These are phyloP conservation scores for Neomorphus geoffroyi DNA, from an alignment of 2,797 vertebrate species.

Conservation along the genomic window DNA sequence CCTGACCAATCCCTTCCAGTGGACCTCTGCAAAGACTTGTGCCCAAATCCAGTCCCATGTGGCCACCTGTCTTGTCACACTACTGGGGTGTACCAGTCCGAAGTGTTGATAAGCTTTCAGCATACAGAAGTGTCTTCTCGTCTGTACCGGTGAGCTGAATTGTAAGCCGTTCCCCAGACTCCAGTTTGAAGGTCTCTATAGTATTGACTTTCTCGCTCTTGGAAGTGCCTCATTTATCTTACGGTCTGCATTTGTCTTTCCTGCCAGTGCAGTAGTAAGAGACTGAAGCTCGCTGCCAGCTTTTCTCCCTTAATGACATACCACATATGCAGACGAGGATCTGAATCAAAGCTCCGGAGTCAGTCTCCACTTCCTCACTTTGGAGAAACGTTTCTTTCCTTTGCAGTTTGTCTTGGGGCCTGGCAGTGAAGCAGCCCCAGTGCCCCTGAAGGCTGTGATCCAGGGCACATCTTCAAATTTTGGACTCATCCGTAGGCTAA, in stretches of 20 bases:
- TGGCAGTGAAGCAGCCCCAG: background rate
- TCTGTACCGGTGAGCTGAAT: constrained; percentile 9
- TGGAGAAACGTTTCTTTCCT: constrained; percentile 1
- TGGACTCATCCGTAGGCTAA: background rate
- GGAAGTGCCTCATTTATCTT: constrained; percentile 72
- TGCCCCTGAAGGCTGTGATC: background rate
- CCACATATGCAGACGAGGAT: constrained; percentile 47
- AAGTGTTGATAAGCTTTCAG: background rate
- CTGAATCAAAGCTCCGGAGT: constrained; percentile 28
- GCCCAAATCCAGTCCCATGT: background rate
- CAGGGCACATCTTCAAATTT: background rate
- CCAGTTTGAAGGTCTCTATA: constrained; percentile 68
- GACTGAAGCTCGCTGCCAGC: constrained; percentile 44
- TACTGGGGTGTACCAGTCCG: background rate
- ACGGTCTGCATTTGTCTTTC: constrained; percentile 59
- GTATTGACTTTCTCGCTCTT: constrained; percentile 64
- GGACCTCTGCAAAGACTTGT: background rate
- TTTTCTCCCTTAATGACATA: constrained; percentile 46
- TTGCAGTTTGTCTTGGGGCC: background rate
- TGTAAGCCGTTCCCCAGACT: constrained; percentile 49
- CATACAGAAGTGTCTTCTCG: background rate
- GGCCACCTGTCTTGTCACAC: background rate
- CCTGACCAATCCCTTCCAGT: background rate
- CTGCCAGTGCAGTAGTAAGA: constrained; percentile 53
- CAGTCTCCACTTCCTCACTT: background rate